These are phyloP conservation scores for Caprella mutica DNA, from an alignment of 2,888 invertebrate species.

Conservation along the genomic window DNA sequence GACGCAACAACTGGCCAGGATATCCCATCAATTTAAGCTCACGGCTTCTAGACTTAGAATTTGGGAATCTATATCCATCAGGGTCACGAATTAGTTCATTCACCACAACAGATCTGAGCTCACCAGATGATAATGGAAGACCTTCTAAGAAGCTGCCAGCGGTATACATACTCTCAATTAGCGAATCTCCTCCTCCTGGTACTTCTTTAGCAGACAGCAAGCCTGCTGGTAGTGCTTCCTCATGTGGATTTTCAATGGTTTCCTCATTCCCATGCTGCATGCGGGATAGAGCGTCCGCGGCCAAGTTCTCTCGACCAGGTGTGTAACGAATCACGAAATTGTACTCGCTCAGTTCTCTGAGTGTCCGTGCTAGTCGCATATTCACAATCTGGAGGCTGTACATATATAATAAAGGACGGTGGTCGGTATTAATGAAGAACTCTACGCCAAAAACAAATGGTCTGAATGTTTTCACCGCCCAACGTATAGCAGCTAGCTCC, in stretches of 20 bases:
- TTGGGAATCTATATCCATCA: too few species aligned
- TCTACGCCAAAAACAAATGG: neutral
- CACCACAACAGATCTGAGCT: too few species aligned
- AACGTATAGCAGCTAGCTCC: neutral
- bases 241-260: too few species aligned
- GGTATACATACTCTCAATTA: too few species aligned
- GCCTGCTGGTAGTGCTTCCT: neutral
- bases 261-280: neutral
- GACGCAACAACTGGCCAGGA: too few species aligned
- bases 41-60: too few species aligned
- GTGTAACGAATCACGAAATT: neutral
- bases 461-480: neutral
- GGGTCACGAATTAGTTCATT: too few species aligned
- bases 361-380: neutral
- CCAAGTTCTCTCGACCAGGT: neutral
- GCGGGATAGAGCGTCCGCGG: neutral
- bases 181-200: too few species aligned
- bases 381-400: neutral
- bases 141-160: too few species aligned
- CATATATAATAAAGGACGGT: neutral
- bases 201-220: too few species aligned
- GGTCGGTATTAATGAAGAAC: neutral
- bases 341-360: neutral
- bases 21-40: too few species aligned
- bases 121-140: too few species aligned